Conservation (phyloP, 1,140 invertebrate species). For the Dermatophagoides farinae region DNA sequence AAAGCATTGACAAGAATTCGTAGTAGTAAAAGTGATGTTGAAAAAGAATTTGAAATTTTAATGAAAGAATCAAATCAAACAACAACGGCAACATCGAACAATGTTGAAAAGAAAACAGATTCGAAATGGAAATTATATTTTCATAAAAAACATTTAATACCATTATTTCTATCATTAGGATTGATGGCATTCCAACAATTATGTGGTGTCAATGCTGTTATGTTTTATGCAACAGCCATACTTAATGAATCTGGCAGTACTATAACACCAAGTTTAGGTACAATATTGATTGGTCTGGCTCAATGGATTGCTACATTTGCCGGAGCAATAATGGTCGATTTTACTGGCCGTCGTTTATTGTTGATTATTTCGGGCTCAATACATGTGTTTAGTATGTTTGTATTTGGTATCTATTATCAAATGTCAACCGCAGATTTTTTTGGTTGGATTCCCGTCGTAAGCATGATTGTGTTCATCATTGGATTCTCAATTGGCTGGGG, state of each 20-base stretch:
- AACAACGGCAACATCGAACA: too few species aligned
- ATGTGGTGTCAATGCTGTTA: constrained; percentile 74
- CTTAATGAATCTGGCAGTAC: constrained; percentile 45
- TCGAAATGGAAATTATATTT: too few species aligned
- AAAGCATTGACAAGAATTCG: too few species aligned
- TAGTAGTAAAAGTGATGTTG: too few species aligned
- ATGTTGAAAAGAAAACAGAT: too few species aligned
- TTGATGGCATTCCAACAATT: constrained; percentile 86
- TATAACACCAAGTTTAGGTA: constrained; percentile 34
- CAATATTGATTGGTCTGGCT: constrained; percentile 65
- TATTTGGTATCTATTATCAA: constrained; percentile 40
- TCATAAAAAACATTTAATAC: constrained; percentile 18
- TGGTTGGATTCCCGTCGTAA: constrained; percentile 33
- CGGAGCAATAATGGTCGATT: constrained; percentile 57
- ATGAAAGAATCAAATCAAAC: too few species aligned
- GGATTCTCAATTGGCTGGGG: constrained; percentile 48
- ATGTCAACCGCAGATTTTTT: neutral
- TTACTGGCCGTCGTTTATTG: constrained; percentile 57
- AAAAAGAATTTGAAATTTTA: too few species aligned
- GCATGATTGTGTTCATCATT: constrained; percentile 35
- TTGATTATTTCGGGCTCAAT: constrained; percentile 46
- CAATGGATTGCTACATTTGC: constrained; percentile 71
- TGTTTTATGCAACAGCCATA: constrained; percentile 71
- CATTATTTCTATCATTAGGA: constrained; percentile 53
- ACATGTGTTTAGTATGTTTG: constrained; percentile 35